A percentile compares a stretch with the other conserved stretches of the same genome.
Conservation (phyloP, 2,797 vertebrate species). For the Fistularia commersonii region DNA sequence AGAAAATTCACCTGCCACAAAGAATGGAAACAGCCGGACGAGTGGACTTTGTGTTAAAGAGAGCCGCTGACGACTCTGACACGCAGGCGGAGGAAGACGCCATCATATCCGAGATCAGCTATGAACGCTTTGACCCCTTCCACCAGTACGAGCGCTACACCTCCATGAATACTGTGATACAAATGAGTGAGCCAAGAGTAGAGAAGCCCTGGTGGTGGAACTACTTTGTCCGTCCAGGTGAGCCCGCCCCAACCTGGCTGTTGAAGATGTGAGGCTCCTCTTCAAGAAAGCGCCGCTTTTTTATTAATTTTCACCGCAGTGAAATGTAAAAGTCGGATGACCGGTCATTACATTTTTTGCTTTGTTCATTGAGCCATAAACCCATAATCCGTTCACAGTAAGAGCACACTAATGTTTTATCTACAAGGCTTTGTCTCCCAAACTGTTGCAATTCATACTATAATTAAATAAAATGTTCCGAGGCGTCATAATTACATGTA, state of each 20-base stretch:
- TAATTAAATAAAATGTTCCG: no score
- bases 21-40: slow-evolving; percentile 81
- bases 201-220: slow-evolving; percentile 97
- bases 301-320: no score
- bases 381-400: neutral
- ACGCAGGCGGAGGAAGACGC: slow-evolving; percentile 38
- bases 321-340: no score
- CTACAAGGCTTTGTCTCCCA: neutral
- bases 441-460: neutral
- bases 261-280: slow-evolving; percentile 62
- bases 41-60: slow-evolving; percentile 85
- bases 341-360: neutral
- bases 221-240: slow-evolving; percentile 80
- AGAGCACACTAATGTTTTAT: slow-evolving; percentile 1
- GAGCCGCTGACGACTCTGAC: slow-evolving; percentile 34
- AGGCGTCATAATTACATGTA: no score
- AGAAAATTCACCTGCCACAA: slow-evolving; percentile 82
- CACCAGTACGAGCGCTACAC: slow-evolving; percentile 76
- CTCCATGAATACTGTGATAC: slow-evolving; percentile 13
- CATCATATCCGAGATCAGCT: slow-evolving; percentile 15
- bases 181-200: slow-evolving; percentile 45
- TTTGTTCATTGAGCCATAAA: no score
- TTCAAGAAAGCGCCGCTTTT: no score
- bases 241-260: slow-evolving; percentile 83
- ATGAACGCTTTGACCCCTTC: slow-evolving; percentile 72